These are phyloP conservation scores for Climacteris rufus DNA, from an alignment of 2,113 vertebrate genomes.

Conservation along the genomic window DNA sequence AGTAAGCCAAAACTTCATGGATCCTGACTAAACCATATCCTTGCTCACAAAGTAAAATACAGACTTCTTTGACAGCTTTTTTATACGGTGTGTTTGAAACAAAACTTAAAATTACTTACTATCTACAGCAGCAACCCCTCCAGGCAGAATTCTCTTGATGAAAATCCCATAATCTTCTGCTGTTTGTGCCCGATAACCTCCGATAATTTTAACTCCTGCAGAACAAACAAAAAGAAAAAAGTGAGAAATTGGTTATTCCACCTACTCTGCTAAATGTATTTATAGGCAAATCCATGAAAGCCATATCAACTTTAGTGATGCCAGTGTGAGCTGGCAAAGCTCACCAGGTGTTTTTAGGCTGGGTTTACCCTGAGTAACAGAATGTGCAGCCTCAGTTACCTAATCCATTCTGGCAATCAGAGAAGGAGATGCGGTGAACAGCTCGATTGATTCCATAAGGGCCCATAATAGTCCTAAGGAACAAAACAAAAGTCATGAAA, in stretches of 20 bases:
- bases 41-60: background rate
- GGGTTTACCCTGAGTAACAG: background rate
- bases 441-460: conserved; percentile 82
- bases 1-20: background rate
- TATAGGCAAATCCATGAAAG: background rate
- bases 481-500: background rate
- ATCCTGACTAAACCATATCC: background rate
- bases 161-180: conserved; percentile 87
- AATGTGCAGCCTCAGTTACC: conserved; percentile 66
- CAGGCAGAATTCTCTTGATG: conserved; percentile 81
- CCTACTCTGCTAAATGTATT: background rate
- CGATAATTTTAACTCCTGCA: conserved; percentile 85
- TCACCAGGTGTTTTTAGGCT: background rate
- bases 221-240: background rate
- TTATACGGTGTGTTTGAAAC: background rate
- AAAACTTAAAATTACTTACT: conserved; percentile 59
- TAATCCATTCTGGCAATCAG: conserved; percentile 82
- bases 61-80: background rate
- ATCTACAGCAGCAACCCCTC: conserved; percentile 78
- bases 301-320: background rate
- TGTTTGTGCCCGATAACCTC: conserved; percentile 78
- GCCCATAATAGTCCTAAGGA: conserved; percentile 83
- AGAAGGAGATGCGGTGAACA: conserved; percentile 80
- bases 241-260: background rate
- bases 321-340: background rate